Base-by-base conservation (phyloP, 2,888 invertebrate species). In the Drosophila tanythrix region DNA sequence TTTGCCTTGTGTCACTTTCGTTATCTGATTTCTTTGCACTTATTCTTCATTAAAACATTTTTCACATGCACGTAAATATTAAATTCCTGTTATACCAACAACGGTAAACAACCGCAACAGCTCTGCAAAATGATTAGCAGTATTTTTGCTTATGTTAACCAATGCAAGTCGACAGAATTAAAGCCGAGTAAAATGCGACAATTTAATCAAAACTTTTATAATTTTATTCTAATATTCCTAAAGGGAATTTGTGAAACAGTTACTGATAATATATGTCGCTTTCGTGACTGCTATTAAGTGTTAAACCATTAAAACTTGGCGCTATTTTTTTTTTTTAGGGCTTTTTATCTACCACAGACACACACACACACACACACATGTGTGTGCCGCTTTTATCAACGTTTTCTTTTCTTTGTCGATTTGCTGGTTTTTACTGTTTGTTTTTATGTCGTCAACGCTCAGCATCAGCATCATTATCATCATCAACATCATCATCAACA, bases 351-450 rank as follows among this genome's bases (percentile, higher is more conserved):
- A 33, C 29, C 50, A 11, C n/a, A 55, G 15, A 33, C 13, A 36
- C 52, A 53, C 5, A 15, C 53, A 15, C 8, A 5, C 36, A 40
- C 57, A 48, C 51, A 36, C 36, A 2, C 18, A 21, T 73, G 50
- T 67, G 64, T 46, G 40, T 56, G 58, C 21, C 48, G 51, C 58
- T 70, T 67, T 71, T 78, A 71, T 62, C 62, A 70, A 53, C 57
- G 56, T 74, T 55, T 63, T 67, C 58, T 46, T 61, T 65, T 53
- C 51, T 61, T 67, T 53, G 63, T 64, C 56, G 72, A 59, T 74
- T 72, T 81, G 59, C 75, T 73, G 76, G 76, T 68, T 79, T 76
- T 63, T 65, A 70, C 74, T 81, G 75, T 81, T 81, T 77, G 80
- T 77, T 77, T 81, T 75, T 53, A 36, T 69, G 72, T 72, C 67